phyloP scores from a whole-genome alignment of 2,113 vertebrate species.

The Anoplopoma fimbria region DNA sequence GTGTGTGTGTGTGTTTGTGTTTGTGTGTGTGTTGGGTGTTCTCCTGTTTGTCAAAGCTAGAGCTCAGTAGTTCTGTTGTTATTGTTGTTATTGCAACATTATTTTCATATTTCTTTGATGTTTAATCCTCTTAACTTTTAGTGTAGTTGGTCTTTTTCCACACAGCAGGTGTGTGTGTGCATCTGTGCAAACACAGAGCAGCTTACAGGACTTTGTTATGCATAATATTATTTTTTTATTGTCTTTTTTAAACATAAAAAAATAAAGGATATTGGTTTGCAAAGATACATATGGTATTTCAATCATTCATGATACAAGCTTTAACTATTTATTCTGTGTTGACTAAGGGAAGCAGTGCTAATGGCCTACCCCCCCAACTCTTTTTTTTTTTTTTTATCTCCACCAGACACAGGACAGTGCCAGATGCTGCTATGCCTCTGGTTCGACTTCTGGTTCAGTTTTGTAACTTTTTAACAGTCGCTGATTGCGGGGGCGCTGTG shows the following conservation, averaged over 20 bases:
- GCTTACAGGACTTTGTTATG: not conserved
- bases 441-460: slow-evolving; percentile 75
- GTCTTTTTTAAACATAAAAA: not conserved
- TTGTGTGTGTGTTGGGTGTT: slow-evolving; percentile 32
- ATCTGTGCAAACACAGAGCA: slow-evolving; percentile 1
- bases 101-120: slow-evolving; percentile 27
- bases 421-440: slow-evolving; percentile 70
- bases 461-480: slow-evolving; percentile 74
- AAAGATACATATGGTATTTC: not conserved
- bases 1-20: slow-evolving; percentile 14
- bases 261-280: not conserved
- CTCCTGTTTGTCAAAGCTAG: slow-evolving; percentile 31
- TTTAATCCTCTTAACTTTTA: not conserved
- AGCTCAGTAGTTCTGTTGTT: slow-evolving; percentile 14
- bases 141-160: slow-evolving; percentile 6
- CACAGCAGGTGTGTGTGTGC: slow-evolving; percentile 43
- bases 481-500: slow-evolving; percentile 67
- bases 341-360: not conserved
- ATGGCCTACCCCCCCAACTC: not conserved
- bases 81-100: too few relatives aligned
- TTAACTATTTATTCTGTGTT: not conserved
- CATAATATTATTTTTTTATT: not conserved
- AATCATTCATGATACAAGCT: not conserved
- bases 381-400: not conserved
- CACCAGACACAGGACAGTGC: slow-evolving; percentile 46